Evolutionary conservation across 2,113 vertebrate species (phyloP).

Genomic region (Electrona antarctica): DNA sequence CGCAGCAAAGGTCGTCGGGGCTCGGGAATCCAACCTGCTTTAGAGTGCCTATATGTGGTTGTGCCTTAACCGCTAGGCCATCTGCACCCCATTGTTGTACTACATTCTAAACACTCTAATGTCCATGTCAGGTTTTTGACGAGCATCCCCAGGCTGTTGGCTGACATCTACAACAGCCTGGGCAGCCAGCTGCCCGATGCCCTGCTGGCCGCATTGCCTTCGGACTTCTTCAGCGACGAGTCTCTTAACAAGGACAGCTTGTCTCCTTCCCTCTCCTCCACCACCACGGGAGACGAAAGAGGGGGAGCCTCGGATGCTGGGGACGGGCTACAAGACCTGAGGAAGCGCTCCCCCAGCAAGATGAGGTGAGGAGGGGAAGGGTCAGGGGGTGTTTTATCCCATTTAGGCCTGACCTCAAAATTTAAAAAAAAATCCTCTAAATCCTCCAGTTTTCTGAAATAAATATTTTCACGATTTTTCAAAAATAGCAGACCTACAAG

Average conservation of each 20-base stretch:
- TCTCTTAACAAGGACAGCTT: constrained; percentile 83
- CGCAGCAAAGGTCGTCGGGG: too few species aligned
- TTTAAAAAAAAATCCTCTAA: too few species aligned
- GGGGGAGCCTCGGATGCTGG: constrained; percentile 33
- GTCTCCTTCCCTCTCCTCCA: constrained; percentile 75
- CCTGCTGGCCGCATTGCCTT: constrained; percentile 85
- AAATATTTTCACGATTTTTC: too few species aligned
- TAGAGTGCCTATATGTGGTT: background rate
- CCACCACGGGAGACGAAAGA: constrained; percentile 21
- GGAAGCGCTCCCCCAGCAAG: constrained; percentile 85
- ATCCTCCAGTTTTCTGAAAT: too few species aligned
- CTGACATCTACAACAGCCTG: constrained; percentile 87
- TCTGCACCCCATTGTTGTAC: background rate
- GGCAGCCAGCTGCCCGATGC: constrained; percentile 87
- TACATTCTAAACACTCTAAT: background rate
- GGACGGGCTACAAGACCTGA: constrained; percentile 85
- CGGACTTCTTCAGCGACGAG: constrained; percentile 94
- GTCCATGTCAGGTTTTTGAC: constrained; percentile 81
- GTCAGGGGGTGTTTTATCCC: too few species aligned
- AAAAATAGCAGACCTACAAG: too few species aligned
- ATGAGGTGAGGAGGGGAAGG: constrained; percentile 76
- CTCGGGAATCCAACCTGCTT: too few species aligned
- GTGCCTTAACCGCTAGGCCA: too few species aligned
- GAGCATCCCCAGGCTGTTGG: constrained; percentile 84
- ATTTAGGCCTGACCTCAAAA: too few species aligned